Evolutionary conservation across 2,797 vertebrate species (phyloP).

Genomic region (Scomberomorus guttatus): DNA sequence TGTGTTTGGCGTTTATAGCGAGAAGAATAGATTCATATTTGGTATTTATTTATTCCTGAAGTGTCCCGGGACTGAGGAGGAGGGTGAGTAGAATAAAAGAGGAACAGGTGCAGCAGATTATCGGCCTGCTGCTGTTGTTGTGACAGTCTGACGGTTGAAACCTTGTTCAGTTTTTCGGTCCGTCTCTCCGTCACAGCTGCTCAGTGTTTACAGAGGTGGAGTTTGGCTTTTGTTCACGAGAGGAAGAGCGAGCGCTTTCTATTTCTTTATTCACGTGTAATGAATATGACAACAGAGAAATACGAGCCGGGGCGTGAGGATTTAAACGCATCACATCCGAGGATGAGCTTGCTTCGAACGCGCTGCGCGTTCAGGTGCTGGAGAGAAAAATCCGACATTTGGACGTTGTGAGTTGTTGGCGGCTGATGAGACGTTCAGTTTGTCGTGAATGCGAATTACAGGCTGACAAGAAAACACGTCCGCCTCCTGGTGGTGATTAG

Average conservation of each 20-base stretch:
- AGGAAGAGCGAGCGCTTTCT: neutral
- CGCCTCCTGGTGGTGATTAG: constrained; percentile 11
- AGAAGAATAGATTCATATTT: neutral
- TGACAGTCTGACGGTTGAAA: neutral
- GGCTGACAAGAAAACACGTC: neutral
- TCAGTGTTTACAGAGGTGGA: constrained; percentile 28
- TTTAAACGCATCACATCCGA: constrained; percentile 25
- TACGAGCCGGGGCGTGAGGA: neutral
- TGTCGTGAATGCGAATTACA: neutral
- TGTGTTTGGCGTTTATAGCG: neutral
- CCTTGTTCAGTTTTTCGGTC: neutral
- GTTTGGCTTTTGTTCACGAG: constrained; percentile 17
- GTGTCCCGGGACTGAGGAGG: neutral
- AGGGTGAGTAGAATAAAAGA: too few relatives aligned
- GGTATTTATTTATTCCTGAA: constrained; percentile 5
- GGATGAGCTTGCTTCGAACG: rapidly evolving
- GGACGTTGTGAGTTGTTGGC: rapidly evolving
- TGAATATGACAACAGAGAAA: neutral
- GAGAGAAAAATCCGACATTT: constrained; percentile 7
- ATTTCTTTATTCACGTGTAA: neutral
- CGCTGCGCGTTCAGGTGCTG: constrained; percentile 15
- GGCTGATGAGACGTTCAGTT: neutral
- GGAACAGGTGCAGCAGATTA: constrained; percentile 78
- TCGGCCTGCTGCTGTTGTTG: constrained; percentile 36
- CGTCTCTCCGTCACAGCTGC: constrained; percentile 61